A percentile compares a stretch with the other conserved stretches of the same genome.
These are phyloP conservation scores for Arbacia lixula DNA, from an alignment of 53 echinoderm and acorn worm species.

Conservation along the genomic window DNA sequence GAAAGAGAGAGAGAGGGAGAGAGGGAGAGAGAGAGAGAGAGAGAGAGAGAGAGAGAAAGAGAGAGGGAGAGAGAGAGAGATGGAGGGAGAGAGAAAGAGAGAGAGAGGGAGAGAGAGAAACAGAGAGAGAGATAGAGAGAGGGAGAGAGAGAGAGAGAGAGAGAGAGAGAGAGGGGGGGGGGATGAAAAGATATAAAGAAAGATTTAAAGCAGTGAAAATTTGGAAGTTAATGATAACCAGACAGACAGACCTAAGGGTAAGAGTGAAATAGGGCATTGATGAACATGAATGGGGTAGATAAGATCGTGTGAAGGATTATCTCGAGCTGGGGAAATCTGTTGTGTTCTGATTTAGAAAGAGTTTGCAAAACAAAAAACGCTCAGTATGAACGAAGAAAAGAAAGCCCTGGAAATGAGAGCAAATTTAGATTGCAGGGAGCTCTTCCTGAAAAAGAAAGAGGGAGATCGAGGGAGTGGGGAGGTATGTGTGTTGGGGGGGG, in stretches of 20 bases:
- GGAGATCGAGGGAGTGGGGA: not conserved
- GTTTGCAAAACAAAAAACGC: no score
- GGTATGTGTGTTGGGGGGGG: no score
- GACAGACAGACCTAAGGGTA: no score
- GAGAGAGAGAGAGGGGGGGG: not conserved
- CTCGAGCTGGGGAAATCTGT: no score
- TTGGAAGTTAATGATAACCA: no score
- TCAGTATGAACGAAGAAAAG: no score
- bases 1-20: not conserved
- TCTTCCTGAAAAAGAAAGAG: conserved; percentile 8
- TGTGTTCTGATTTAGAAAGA: no score
- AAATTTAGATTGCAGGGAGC: no score
- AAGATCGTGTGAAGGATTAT: not conserved
- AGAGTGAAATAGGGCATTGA: no score
- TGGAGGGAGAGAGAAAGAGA: not conserved
- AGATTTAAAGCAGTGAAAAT: no score
- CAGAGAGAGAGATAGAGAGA: not conserved
- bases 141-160: not conserved
- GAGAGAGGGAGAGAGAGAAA: not conserved
- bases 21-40: not conserved
- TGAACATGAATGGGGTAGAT: no score
- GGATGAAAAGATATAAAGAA: not conserved
- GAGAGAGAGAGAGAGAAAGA: not conserved
- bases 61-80: not conserved
- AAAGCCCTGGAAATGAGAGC: no score